Conservation (phyloP, 2,113 vertebrate species). For the Cottus gobio region DNA sequence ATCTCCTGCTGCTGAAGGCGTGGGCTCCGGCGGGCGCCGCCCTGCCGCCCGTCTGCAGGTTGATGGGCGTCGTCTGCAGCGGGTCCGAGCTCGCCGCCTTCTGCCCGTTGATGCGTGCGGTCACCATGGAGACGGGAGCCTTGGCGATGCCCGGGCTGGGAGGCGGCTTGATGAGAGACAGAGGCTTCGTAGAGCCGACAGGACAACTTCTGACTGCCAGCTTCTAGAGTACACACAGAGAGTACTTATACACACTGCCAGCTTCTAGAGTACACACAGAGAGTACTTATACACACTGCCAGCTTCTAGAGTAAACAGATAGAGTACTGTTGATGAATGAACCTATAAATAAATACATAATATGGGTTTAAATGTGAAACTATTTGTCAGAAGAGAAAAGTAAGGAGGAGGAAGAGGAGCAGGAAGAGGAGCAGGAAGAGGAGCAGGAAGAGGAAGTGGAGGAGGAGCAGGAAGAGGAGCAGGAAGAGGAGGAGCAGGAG, state of each 20-base stretch:
- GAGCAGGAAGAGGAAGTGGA: too few relatives aligned
- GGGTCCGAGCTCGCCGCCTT: constrained; percentile 79
- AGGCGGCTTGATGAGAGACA: constrained; percentile 85
- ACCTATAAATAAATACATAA: too few relatives aligned
- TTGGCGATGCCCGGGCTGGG: constrained; percentile 84
- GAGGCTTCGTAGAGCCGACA: constrained; percentile 81
- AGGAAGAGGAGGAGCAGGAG: too few relatives aligned
- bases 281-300: too few relatives aligned
- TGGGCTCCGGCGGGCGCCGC: constrained; percentile 58
- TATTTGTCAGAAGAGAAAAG: too few relatives aligned
- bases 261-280: too few relatives aligned
- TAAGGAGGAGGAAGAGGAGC: too few relatives aligned
- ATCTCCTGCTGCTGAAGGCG: constrained; percentile 75
- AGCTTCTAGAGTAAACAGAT: too few relatives aligned
- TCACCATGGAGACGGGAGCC: constrained; percentile 88
- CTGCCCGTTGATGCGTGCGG: constrained; percentile 87
- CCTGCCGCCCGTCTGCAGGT: constrained; percentile 83
- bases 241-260: not conserved
- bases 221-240: constrained; percentile 76
- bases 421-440: too few relatives aligned
- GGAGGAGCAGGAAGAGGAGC: too few relatives aligned
- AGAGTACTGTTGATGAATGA: too few relatives aligned
- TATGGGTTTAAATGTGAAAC: too few relatives aligned
- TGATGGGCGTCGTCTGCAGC: constrained; percentile 84
- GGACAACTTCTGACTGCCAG: constrained; percentile 87